Conservation (phyloP, 2,888 invertebrate species). For the Ypsolopha sequella region DNA sequence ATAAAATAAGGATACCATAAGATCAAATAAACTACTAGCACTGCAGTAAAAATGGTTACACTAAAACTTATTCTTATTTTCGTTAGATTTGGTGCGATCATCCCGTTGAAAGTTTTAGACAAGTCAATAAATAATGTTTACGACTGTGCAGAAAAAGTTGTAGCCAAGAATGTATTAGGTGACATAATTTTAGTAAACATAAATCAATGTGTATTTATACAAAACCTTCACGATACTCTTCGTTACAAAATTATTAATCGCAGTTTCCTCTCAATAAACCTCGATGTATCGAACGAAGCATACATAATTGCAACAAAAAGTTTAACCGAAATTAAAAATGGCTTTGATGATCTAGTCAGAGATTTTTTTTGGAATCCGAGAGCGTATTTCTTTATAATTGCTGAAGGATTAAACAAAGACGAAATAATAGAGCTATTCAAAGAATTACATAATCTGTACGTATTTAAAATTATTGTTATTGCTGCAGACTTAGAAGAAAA, state of each 20-base stretch:
- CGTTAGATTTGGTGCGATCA: no score
- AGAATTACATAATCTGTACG: background rate
- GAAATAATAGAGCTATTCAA: background rate
- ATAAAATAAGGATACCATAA: no score
- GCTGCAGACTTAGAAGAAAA: background rate
- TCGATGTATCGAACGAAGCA: background rate
- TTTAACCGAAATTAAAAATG: background rate
- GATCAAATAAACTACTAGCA: no score
- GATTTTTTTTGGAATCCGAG: conserved; percentile 2
- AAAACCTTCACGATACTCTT: background rate
- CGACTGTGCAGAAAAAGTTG: background rate
- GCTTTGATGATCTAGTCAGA: background rate
- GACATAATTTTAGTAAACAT: background rate
- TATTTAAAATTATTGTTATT: background rate
- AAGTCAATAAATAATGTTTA: no score
- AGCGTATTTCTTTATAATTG: background rate
- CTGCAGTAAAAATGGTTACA: no score
- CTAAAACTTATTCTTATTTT: no score
- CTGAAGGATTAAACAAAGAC: background rate
- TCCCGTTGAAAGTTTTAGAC: no score
- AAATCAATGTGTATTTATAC: background rate
- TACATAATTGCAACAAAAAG: background rate
- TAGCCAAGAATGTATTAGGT: background rate
- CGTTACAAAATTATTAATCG: background rate
- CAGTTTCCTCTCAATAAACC: background rate